Evolutionary conservation across 2,797 vertebrate genomes (phyloP), one percentile per base, ranked within the genome.

Genomic region (Rhinogobio ventralis): DNA sequence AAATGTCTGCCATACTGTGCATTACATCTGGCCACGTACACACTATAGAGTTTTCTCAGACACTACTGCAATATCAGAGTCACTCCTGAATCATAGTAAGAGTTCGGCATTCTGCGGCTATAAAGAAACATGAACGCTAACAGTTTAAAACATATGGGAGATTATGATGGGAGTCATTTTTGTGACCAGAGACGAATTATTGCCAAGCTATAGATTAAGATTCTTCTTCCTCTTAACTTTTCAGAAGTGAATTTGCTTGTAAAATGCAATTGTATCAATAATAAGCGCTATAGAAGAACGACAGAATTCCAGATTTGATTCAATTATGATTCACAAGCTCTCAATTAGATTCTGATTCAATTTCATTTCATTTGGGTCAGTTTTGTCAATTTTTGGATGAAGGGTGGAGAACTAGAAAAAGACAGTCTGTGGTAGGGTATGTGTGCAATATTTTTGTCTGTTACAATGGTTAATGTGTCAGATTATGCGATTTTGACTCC

Each of bases 1-100:
- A 80, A 79, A 74, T 73, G 25, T 72, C 68, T 42, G 79, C 68
- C 30, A 71, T 60, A 71, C 67, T 46, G 36, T 82, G 25, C 53
- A 62, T 46, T 46, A 13, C 66, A 20, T 81, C 36, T 71, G n/a
- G 49, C 79, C 49, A 81, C 49, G 67, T 81, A 81, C 79, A 51
- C 64, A 78, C 36, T 28, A 45, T 36, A 23, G 64, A 53, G 28
- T 71, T 69, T 66, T 19, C n/a, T 45, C 55, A 62, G 17, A 39
- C n/a, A 19, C 5, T 77, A 25, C 36, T 28, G 74, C 4, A 23
- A 75, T 36, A n/a, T 15, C 19, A 55, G 7, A 4, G 25, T 19
- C 45, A 55, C 23, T 36, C 20, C 51, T 55, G 73, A 75, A 73
- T 20, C 45, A 51, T 20, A 51, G 11, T 30, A 30, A 30, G 71